A percentile compares a stretch with the other conserved stretches of the same genome.
Conservation (phyloP, 2,113 vertebrate genomes). For the Kryptolebias marmoratus region DNA sequence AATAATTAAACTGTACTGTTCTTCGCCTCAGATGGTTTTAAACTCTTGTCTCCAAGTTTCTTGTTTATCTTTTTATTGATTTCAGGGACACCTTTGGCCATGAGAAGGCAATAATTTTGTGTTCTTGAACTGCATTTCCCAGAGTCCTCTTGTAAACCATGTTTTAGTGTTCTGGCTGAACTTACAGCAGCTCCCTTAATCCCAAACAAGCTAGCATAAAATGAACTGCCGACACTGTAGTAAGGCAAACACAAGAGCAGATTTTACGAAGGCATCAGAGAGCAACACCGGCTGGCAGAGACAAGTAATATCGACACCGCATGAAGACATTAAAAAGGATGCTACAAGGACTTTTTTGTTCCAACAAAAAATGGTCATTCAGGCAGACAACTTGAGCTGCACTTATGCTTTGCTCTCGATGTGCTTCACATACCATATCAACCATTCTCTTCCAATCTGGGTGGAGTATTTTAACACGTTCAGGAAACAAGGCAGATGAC, state of each 20-base stretch:
- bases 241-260: slow-evolving; percentile 26
- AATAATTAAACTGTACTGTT: slow-evolving; percentile 57
- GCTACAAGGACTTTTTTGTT: slow-evolving; percentile 5
- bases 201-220: slow-evolving; percentile 33
- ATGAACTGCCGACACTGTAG: slow-evolving; percentile 31
- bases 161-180: slow-evolving; percentile 6
- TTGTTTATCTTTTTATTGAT: slow-evolving; percentile 49
- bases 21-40: slow-evolving; percentile 49
- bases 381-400: too few relatives aligned
- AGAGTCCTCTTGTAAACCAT: slow-evolving; percentile 25
- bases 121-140: slow-evolving; percentile 29
- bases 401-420: too few relatives aligned
- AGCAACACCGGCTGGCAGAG: slow-evolving; percentile 6
- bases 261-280: slow-evolving; percentile 19
- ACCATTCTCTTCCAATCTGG: too few relatives aligned
- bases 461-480: too few relatives aligned
- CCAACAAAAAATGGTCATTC: slow-evolving; percentile 1
- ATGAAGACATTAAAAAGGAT: slow-evolving; percentile 30
- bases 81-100: slow-evolving; percentile 22
- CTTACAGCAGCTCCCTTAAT: slow-evolving; percentile 34
- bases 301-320: slow-evolving; percentile 1
- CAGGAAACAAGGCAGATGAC: too few relatives aligned
- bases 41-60: slow-evolving; percentile 47
- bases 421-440: too few relatives aligned
- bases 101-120: slow-evolving; percentile 12